Base-by-base conservation (phyloP, 1,140 invertebrate genomes). In the Plutomurus gul region DNA sequence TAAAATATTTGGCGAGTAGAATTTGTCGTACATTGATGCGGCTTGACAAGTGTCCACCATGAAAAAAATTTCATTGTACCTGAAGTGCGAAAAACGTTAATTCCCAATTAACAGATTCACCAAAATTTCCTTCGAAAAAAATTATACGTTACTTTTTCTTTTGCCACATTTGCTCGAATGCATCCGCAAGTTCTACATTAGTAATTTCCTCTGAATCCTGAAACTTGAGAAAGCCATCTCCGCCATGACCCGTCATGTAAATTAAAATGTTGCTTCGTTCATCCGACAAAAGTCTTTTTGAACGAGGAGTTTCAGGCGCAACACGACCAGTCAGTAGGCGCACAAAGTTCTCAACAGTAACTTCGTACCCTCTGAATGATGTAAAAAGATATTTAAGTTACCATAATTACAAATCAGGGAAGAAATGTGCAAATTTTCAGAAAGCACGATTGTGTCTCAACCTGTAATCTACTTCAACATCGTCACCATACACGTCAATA, bases 11-110 rank as follows among this genome's bases (percentile, higher is more conserved):
- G 98, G 98, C 11, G 97, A 99, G 86, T 98, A 98, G 86, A 99
- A 96, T 84, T 95, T 95, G 85, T 97, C 93, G 87, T 97, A 99
- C 93, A 99, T 97, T 0, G 97, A 99, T 75, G 97, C 96, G 22
- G 97, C 97, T 88, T 99, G 98, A 85, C 98, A 99, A 30, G 98
- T 99, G 86, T 99, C 98, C 81, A 99, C 96, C 89, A 99, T 98
- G 85, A 99, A 97, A 81, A 99, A 94, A 82, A 99, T 92, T 88
- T 99, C 97, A 89, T 99, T 95, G 86, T 99, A 99, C 79, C 95
- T 95, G 81, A 89, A 49, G 77, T 84, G 71, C 65, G 60, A 82
- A 79, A 80, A 80, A 81, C 79, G 80, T 47, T 49, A 51, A 79
- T 10, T 20, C n/a, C 3, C n/a, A n/a, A 3, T 49, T 49, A 33